Conservation (phyloP, 2,888 invertebrate genomes). For the Spilarctia lutea region DNA sequence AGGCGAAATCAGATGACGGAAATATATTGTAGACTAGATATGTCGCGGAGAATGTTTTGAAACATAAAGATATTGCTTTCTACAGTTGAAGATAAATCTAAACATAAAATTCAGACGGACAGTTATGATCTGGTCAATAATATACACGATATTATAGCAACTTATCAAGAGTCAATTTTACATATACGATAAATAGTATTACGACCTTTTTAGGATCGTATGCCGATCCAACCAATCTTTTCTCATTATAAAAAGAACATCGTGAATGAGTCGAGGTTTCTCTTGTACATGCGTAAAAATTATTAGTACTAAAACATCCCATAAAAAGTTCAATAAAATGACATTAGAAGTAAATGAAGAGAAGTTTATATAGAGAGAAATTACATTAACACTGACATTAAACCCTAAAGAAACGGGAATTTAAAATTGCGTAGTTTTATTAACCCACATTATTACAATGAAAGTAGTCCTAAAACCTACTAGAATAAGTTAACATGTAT, state of each 20-base stretch:
- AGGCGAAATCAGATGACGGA: slow-evolving; percentile 35
- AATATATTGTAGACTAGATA: slow-evolving; percentile 40
- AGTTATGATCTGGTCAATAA: background rate
- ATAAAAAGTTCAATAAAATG: slow-evolving; percentile 30
- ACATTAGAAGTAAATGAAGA: slow-evolving; percentile 33
- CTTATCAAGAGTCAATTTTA: background rate
- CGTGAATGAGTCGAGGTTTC: background rate
- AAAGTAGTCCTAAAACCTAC: slow-evolving; percentile 12
- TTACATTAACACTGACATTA: slow-evolving; percentile 33
- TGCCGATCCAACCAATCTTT: background rate
- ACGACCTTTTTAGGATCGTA: background rate
- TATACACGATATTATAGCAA: background rate
- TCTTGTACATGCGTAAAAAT: slow-evolving; percentile 11
- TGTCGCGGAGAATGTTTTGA: slow-evolving; percentile 37
- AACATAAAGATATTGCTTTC: slow-evolving; percentile 40
- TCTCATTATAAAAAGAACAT: background rate
- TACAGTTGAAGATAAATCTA: background rate
- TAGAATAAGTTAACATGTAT: slow-evolving; percentile 8
- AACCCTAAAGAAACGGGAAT: slow-evolving; percentile 42
- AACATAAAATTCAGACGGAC: slow-evolving; percentile 1
- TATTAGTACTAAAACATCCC: background rate
- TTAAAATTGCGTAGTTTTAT: slow-evolving; percentile 31
- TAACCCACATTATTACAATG: slow-evolving; percentile 18
- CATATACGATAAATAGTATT: background rate
- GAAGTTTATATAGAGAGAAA: slow-evolving; percentile 36